Evolutionary conservation across 2,888 invertebrate genomes (phyloP), one percentile per base, ranked within the genome.

Genomic region (Chirona hameri): DNA sequence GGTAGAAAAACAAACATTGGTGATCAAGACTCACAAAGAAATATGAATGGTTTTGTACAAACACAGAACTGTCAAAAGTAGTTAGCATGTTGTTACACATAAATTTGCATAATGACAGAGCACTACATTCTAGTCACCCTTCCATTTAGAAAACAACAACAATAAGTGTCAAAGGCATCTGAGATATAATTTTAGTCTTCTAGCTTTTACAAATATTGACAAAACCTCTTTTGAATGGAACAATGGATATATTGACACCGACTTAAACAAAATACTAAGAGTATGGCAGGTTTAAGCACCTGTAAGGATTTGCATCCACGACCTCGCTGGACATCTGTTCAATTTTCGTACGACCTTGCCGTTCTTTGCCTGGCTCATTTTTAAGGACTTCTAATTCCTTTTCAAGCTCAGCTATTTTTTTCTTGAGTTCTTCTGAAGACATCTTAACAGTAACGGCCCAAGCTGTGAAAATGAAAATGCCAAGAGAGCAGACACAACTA

Each of bases 291-390:
- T 55, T 18, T 81, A 48, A 24, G 85, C 90, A 95, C 95, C 95
- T 96, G 91, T 99, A 99, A 0, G 99, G 99, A 91, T 99, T 99
- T 0, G 96, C 94, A 89, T 99, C 99, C 21, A 96, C 94, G 18
- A 99, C 99, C 91, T 98, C 97, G 0, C 95, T 92, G 79, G 97
- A 97, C 85, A 85, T 85, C 31, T 85, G 82, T 5, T 82, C 81
- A 31, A 85, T 85, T 79, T 84, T 85, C 31, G 83, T 82, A 60
- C 85, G 81, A 10, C 31, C 81, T 9, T 76, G 29, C 5, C 69
- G 52, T 27, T 27, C 27, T 9, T 46, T 9, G 14, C n/a, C 69
- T 55, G 57, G 72, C 10, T 81, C 81, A 52, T 81, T 65, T 55
- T 60, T 84, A 27, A 81, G 81, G n/a, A 69, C 18, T 72, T 83